phyloP scores from a whole-genome alignment of 2,113 vertebrate genomes.

The Ibidorhyncha struthersii region DNA sequence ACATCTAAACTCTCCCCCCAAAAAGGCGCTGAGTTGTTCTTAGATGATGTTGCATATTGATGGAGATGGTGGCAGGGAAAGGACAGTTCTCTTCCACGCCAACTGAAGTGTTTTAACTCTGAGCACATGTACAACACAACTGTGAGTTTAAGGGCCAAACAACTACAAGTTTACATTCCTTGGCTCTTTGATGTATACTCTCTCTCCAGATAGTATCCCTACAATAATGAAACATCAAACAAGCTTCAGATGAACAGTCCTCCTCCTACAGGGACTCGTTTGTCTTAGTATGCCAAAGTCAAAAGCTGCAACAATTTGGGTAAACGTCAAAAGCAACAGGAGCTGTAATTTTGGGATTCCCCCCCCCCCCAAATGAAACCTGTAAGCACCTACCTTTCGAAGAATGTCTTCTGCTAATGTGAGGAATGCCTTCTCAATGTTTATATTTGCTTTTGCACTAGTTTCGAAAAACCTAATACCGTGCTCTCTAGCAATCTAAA shows the following conservation, averaged over 20 bases:
- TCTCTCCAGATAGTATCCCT: neutral
- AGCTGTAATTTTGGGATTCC: neutral
- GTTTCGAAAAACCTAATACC: constrained; percentile 99
- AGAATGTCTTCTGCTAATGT: constrained; percentile 99
- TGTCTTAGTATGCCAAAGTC: neutral
- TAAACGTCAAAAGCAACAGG: accelerated
- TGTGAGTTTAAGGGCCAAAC: neutral
- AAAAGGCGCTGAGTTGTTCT: accelerated
- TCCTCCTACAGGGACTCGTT: neutral
- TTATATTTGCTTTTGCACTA: constrained; percentile 99
- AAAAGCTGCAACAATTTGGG: neutral
- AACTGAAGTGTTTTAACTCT: accelerated
- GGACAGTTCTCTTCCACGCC: neutral
- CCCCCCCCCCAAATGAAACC: too few relatives aligned
- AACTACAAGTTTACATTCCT: accelerated
- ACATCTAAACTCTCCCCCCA: neutral
- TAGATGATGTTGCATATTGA: accelerated
- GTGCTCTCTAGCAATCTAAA: constrained; percentile 95
- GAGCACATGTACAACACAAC: accelerated
- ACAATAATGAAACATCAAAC: neutral
- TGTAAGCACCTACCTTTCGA: constrained; percentile 86
- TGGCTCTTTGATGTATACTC: neutral
- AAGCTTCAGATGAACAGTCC: accelerated
- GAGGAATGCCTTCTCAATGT: constrained; percentile 99
- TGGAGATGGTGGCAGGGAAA: neutral